Evolutionary conservation across 35 echinoderm and acorn worm species (phyloP).

Genomic region (Ptychodera flava): DNA sequence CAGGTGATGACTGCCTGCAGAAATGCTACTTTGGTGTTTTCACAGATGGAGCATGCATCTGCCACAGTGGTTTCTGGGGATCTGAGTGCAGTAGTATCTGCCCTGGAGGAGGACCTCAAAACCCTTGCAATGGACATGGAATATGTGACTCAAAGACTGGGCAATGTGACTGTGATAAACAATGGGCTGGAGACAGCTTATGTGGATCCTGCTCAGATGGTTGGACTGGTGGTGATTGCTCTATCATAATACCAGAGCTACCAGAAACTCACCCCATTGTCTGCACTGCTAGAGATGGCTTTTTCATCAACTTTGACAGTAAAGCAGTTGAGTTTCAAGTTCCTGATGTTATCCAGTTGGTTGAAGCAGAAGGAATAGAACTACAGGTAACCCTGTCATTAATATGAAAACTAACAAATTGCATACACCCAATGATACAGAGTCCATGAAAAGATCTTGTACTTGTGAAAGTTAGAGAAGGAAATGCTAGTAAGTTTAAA

Average conservation of each 20-base stretch:
- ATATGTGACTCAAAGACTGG: conserved; percentile 43
- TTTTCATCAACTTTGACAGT: conserved; percentile 40
- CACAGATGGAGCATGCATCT: conserved; percentile 24
- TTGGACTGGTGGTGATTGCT: conserved; percentile 59
- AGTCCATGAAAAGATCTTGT: too few relatives aligned
- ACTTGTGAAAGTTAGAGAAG: too few relatives aligned
- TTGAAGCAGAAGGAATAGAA: conserved; percentile 40
- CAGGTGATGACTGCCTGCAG: conserved; percentile 40
- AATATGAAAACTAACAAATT: too few relatives aligned
- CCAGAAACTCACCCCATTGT: conserved; percentile 24
- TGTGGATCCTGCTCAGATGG: conserved; percentile 49
- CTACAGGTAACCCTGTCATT: conserved; percentile 49
- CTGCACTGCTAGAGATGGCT: conserved; percentile 32
- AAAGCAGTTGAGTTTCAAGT: conserved; percentile 25
- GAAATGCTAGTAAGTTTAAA: too few relatives aligned
- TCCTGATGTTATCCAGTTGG: conserved; percentile 34
- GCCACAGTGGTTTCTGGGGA: conserved; percentile 68
- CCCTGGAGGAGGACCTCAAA: conserved; percentile 22
- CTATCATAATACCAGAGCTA: conserved; percentile 17
- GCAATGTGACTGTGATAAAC: conserved; percentile 39
- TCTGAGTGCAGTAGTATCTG: conserved; percentile 43
- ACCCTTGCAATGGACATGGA: conserved; percentile 64
- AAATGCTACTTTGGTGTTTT: conserved; percentile 54
- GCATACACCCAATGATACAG: too few relatives aligned
- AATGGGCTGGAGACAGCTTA: conserved; percentile 54